These are phyloP conservation scores for Cygnus atratus DNA, from an alignment of 2,113 vertebrate genomes.

Conservation along the genomic window DNA sequence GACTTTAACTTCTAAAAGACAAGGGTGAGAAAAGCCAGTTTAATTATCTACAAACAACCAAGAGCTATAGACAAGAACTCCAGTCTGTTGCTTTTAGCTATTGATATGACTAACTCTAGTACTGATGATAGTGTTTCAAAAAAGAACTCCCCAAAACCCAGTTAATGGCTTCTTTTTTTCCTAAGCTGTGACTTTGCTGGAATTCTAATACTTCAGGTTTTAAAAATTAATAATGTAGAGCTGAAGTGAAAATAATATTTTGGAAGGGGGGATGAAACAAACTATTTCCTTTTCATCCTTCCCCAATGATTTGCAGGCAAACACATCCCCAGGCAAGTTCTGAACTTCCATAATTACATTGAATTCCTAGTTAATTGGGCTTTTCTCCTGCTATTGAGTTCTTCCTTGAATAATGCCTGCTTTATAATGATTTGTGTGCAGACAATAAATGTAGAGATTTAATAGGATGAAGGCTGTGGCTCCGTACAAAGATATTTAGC, in stretches of 20 bases:
- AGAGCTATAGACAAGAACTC: not conserved
- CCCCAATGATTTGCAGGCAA: constrained; percentile 15
- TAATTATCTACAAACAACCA: not conserved
- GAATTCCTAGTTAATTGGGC: constrained; percentile 56
- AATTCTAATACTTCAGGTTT: not conserved
- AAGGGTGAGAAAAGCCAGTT: not conserved
- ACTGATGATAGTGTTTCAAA: not conserved
- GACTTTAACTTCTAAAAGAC: not conserved
- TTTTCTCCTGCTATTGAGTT: constrained; percentile 27
- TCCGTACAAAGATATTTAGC: constrained; percentile 25
- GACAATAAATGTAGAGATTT: constrained; percentile 31
- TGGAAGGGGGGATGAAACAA: constrained; percentile 15
- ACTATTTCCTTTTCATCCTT: constrained; percentile 35
- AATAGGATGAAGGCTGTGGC: not conserved
- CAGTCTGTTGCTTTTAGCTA: not conserved
- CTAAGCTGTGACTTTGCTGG: not conserved
- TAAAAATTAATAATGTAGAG: constrained; percentile 7
- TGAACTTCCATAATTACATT: constrained; percentile 17
- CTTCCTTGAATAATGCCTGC: not conserved
- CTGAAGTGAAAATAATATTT: constrained; percentile 20
- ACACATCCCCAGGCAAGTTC: constrained; percentile 30
- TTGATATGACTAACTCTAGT: not conserved
- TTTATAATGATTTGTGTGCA: constrained; percentile 24
- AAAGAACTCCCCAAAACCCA: not conserved
- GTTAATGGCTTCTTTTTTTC: constrained; percentile 1